phyloP scores from a whole-genome alignment of 92 coral and sea anemone genomes.

The Phenganax marumi region DNA sequence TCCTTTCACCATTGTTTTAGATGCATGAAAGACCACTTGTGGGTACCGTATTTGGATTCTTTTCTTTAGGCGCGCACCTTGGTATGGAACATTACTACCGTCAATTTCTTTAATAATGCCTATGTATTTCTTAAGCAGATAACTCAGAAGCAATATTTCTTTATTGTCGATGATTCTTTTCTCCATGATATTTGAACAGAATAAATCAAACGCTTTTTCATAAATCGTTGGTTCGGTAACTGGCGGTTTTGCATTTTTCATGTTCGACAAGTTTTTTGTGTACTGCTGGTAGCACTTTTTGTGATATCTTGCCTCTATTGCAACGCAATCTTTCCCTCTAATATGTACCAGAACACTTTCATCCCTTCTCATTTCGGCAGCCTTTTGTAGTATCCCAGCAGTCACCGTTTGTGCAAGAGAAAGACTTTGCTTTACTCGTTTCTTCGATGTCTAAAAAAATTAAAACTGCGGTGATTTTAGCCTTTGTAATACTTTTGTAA shows the following conservation, averaged over 20 bases:
- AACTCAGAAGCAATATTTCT: not conserved
- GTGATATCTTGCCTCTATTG: not conserved
- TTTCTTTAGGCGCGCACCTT: not conserved
- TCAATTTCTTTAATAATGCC: not conserved
- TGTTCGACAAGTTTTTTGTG: not conserved
- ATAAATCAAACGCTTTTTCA: not conserved
- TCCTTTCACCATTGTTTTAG: too few relatives aligned
- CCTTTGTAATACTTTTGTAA: too few relatives aligned
- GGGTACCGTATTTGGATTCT: not conserved
- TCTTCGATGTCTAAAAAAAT: not conserved
- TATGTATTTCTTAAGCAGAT: not conserved
- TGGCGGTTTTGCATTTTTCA: not conserved
- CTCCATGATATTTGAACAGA: not conserved
- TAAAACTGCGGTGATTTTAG: not conserved
- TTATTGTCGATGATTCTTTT: not conserved
- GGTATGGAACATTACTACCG: not conserved
- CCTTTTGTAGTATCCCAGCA: not conserved
- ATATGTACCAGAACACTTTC: not conserved
- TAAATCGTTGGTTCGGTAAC: not conserved
- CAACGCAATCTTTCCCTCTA: not conserved
- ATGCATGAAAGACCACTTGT: not conserved
- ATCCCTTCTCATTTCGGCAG: conserved; percentile 1
- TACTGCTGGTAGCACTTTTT: not conserved
- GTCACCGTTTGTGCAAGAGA: not conserved
- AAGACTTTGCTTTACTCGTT: conserved; percentile 14